Conservation (phyloP, 2,888 invertebrate genomes). For the Cheilosia grossa region DNA sequence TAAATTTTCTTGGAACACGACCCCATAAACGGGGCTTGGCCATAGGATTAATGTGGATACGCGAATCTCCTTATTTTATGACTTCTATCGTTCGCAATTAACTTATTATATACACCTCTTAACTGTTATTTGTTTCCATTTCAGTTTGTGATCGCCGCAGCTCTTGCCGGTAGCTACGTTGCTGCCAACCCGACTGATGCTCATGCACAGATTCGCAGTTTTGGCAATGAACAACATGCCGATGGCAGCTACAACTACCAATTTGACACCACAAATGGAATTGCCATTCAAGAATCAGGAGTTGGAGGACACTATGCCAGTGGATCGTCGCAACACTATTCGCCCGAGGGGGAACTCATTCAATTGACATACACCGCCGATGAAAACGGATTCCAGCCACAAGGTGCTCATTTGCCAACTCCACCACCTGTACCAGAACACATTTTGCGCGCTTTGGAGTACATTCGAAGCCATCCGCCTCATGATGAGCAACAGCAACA, state of each 20-base stretch:
- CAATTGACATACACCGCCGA: conserved; percentile 84
- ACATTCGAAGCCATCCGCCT: conserved; percentile 83
- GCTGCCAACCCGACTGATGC: conserved; percentile 80
- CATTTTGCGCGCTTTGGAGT: conserved; percentile 84
- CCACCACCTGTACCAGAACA: conserved; percentile 85
- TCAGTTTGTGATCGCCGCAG: conserved; percentile 77
- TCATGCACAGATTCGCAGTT: conserved; percentile 81
- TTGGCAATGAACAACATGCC: conserved; percentile 79
- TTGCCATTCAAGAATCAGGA: conserved; percentile 85
- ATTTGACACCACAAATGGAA: conserved; percentile 86
- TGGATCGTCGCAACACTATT: conserved; percentile 85
- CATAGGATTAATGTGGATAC: conserved; percentile 31
- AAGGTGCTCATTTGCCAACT: conserved; percentile 83
- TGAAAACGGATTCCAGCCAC: conserved; percentile 85
- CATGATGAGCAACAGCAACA: conserved; percentile 13
- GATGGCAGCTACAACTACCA: conserved; percentile 83
- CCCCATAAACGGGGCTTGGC: conserved; percentile 41
- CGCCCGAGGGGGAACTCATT: conserved; percentile 84
- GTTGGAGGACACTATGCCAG: conserved; percentile 84
- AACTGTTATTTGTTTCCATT: conserved; percentile 62
- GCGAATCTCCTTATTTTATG: conserved; percentile 3
- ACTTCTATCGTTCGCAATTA: not conserved
- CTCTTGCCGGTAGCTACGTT: conserved; percentile 76
- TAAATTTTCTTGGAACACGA: conserved; percentile 12
- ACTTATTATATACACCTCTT: not conserved